Conservation (phyloP, 1,140 invertebrate species). For the Dinothrombium tinctorium region DNA sequence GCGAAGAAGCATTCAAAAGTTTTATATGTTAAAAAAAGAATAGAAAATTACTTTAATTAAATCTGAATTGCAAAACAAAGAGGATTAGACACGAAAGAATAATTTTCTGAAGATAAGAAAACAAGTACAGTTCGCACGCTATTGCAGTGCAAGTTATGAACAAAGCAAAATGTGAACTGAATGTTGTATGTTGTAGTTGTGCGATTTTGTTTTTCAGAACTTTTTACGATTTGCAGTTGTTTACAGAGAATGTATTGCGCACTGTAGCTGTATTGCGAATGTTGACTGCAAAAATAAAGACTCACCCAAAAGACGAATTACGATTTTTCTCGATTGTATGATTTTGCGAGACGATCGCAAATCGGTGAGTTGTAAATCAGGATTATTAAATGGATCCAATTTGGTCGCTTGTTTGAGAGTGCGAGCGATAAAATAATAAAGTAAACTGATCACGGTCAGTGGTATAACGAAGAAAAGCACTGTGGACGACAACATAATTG, state of each 20-base stretch:
- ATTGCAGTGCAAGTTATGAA: too few relatives aligned
- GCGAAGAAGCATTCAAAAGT: too few relatives aligned
- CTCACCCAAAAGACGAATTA: slow-evolving; percentile 18
- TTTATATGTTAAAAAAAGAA: too few relatives aligned
- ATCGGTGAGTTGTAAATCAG: slow-evolving; percentile 6
- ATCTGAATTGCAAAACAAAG: too few relatives aligned
- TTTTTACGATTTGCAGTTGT: slow-evolving; percentile 7
- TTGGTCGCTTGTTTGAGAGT: slow-evolving; percentile 14
- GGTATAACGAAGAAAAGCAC: slow-evolving; percentile 17
- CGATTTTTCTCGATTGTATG: slow-evolving; percentile 14
- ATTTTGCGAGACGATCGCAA: slow-evolving; percentile 12
- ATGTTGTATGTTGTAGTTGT: neutral
- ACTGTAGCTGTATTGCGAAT: too few relatives aligned
- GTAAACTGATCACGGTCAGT: slow-evolving; percentile 14
- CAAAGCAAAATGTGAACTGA: too few relatives aligned
- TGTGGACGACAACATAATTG: slow-evolving; percentile 22
- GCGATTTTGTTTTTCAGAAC: neutral
- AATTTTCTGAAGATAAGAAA: too few relatives aligned
- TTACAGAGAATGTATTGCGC: too few relatives aligned
- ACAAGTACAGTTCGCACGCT: too few relatives aligned
- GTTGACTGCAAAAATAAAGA: slow-evolving; percentile 15
- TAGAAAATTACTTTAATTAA: too few relatives aligned
- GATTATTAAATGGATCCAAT: slow-evolving; percentile 5
- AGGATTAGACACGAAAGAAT: too few relatives aligned
- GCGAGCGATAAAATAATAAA: slow-evolving; percentile 15